Evolutionary conservation across 2,888 invertebrate genomes (phyloP), one percentile per base, ranked within the genome.

Genomic region (Gisinianus flammeolus): DNA sequence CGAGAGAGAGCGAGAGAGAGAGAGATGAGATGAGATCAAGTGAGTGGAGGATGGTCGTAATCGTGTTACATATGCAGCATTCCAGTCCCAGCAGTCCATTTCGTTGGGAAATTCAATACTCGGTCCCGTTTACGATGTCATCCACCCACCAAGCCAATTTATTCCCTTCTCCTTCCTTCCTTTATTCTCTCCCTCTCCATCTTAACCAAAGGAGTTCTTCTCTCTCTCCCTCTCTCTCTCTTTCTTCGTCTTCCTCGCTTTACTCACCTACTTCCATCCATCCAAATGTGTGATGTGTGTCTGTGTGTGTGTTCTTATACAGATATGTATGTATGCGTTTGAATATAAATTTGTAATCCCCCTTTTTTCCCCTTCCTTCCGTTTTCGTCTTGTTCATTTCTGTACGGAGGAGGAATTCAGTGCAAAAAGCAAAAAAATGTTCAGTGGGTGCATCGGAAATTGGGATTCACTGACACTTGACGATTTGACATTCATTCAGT

Each of bases 81-180:
- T 66, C 77, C 69, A 76, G 62, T 70, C 28, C 72, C 44, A 67
- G 72, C 67, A 31, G 78, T 73, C 72, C 78, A 73, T 81, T 79
- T 77, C 72, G 56, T 62, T 19, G 35, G 62, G 71, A 79, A 82
- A 80, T 79, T 78, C 75, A 80, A 80, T 78, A 80, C 77, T 31
- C 26, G n/a, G 58, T 77, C 74, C 67, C 66, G 58, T 82, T 82
- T 81, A 80, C 79, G 79, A 80, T 77, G 79, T 76, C 79, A 80
- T 62, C 79, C n/a, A 35, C 30, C 31, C 30, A 44, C 44, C 44
- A 44, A 44, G 16, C 44, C 44, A 44, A 44, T 44, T 44, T 44
- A 44, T 44, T 44, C 19, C n/a, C 12, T 44, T 44, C 44, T 19
- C 44, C 44, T 12, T 44, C 44, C 44, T n/a, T n/a, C n/a, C n/a